A percentile compares a stretch with the other conserved stretches of the same genome.
Evolutionary conservation across 2,113 vertebrate genomes (phyloP).

Genomic region (Chloebia gouldiae): DNA sequence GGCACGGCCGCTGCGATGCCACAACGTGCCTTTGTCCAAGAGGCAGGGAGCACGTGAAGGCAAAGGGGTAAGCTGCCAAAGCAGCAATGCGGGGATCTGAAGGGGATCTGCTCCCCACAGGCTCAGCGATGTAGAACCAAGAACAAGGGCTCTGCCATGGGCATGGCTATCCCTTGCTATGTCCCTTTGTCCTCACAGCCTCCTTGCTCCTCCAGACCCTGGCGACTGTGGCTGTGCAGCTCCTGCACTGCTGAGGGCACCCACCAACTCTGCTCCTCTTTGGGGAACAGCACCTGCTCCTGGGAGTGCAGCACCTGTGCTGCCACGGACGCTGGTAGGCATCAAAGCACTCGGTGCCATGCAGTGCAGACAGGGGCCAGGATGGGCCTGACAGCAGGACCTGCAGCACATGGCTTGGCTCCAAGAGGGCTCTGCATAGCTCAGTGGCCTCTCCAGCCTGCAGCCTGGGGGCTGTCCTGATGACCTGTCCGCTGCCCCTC

Average conservation of each 20-base stretch:
- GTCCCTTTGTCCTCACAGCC: background rate
- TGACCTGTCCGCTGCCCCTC: background rate
- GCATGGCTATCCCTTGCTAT: background rate
- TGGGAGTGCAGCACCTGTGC: background rate
- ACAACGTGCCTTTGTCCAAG: background rate
- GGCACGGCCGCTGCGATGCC: background rate
- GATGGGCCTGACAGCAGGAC: no score
- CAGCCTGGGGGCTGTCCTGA: accelerated
- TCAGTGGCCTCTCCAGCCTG: no score
- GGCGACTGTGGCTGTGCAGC: background rate
- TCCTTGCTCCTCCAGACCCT: background rate
- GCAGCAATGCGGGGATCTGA: background rate
- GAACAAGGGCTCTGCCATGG: background rate
- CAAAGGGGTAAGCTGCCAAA: background rate
- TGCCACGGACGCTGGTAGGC: background rate
- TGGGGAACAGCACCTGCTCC: background rate
- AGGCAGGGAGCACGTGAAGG: background rate
- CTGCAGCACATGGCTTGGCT: background rate
- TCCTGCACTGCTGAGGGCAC: background rate
- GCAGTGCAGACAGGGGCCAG: no score
- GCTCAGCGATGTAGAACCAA: no score
- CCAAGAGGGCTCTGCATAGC: background rate
- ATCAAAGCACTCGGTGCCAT: accelerated
- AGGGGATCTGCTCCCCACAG: accelerated
- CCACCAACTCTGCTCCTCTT: background rate